Evolutionary conservation across 2,888 invertebrate genomes (phyloP), one percentile per base, ranked within the genome.

Genomic region (Apodemia mormo): DNA sequence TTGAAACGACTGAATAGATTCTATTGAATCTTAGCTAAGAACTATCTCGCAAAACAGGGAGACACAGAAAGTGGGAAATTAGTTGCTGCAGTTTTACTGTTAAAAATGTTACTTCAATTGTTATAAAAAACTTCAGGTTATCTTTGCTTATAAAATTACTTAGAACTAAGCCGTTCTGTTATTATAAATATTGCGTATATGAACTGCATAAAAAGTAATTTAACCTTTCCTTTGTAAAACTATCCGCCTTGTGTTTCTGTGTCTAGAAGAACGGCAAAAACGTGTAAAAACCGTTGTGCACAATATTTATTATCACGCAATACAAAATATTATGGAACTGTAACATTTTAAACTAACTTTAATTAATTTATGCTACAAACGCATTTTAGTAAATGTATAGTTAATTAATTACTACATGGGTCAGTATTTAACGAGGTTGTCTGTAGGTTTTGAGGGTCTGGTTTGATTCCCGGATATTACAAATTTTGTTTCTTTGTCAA

Each of bases 161-260:
- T 22, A 22, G 22, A 22, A 22, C 0, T 45, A 45, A 12, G 45
- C 12, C 45, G 10, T 45, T 1, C 45, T 12, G 45, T 22, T 45
- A 45, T 49, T 14, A 49, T 49, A 14, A 49, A 49, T 49, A 14
- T 14, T 49, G 5, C 49, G 49, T 14, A 14, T 49, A 45, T 14
- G 5, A 5, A 49, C 14, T 49, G 14, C 12, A 52, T 52, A 52
- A 52, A 52, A 61, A 61, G 33, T 12, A 61, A 61, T 58, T 33
- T 61, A 61, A 75, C 79, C 76, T 76, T 77, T 69, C 58, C 72
- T 72, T 52, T 33, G 33, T 14, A 3, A 12, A 29, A 7, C 30
- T 58, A 30, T 12, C 58, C 61, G 61, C 61, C 14, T 61, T 12
- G 56, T 58, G 61, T 61, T 61, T 33, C 12, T 33, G 14, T 14